Evolutionary conservation across 2,888 invertebrate genomes (phyloP).

Genomic region (Caenorhabditis uteleia): DNA sequence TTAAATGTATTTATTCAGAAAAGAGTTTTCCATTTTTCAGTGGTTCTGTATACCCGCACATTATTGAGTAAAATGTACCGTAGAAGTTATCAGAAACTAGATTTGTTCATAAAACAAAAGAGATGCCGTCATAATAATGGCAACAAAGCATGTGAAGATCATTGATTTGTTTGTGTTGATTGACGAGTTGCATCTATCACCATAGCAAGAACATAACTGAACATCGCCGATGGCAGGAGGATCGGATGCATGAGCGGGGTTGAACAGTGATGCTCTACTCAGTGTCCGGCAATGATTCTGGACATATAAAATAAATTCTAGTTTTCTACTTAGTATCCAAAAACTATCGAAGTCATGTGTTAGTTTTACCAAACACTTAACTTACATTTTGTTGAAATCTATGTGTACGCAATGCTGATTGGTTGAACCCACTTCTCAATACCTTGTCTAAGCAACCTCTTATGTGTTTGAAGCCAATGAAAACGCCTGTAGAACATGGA

Average conservation of each 20-base stretch:
- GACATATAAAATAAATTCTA: constrained; percentile 4
- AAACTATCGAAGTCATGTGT: too few species aligned
- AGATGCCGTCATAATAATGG: too few species aligned
- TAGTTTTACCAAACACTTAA: too few species aligned
- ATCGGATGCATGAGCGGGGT: constrained; percentile 53
- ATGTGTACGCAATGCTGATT: constrained; percentile 65
- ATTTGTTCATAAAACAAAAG: too few species aligned
- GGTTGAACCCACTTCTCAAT: constrained; percentile 67
- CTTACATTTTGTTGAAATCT: constrained; percentile 60
- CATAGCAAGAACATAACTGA: constrained; percentile 61
- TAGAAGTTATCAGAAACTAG: too few species aligned
- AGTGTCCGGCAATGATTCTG: constrained; percentile 56
- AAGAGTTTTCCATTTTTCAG: too few species aligned
- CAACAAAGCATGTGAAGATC: too few species aligned
- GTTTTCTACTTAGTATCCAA: too few species aligned
- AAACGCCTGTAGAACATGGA: constrained; percentile 58
- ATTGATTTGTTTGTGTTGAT: too few species aligned
- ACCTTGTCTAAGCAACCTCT: constrained; percentile 67
- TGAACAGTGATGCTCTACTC: constrained; percentile 63
- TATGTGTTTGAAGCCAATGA: constrained; percentile 68
- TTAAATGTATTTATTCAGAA: too few species aligned
- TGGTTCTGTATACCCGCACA: too few species aligned
- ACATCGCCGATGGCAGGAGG: constrained; percentile 62
- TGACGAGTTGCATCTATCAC: constrained; percentile 53
- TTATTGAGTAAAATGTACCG: too few species aligned